Conservation (phyloP, 2,113 vertebrate genomes). For the Gambusia holbrooki region DNA sequence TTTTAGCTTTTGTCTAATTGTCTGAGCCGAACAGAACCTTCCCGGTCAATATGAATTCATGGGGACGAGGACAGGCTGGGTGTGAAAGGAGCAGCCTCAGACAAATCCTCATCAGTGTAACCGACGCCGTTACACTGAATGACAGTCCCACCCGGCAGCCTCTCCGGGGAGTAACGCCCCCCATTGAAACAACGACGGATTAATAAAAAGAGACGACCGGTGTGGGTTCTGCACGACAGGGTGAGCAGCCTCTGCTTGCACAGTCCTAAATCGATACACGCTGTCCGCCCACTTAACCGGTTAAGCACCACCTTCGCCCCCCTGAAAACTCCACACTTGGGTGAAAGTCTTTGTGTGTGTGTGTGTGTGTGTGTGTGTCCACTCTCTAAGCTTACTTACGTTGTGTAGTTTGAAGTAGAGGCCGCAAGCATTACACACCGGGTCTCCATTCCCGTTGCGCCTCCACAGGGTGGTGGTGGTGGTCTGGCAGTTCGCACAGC, state of each 20-base stretch:
- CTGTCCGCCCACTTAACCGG: constrained; percentile 81
- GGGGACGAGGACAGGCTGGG: constrained; percentile 72
- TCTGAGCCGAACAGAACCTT: constrained; percentile 69
- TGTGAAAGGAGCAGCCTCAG: constrained; percentile 77
- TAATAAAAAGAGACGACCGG: constrained; percentile 75
- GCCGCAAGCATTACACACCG: constrained; percentile 98
- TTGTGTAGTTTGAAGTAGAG: constrained; percentile 99
- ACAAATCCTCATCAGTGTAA: constrained; percentile 82
- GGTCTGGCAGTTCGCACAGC: constrained; percentile 99
- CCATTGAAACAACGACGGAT: constrained; percentile 80
- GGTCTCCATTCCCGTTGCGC: constrained; percentile 98
- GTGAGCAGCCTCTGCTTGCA: constrained; percentile 72
- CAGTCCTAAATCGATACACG: constrained; percentile 77
- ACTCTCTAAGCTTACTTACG: constrained; percentile 82
- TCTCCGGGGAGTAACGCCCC: constrained; percentile 82
- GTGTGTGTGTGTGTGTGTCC: not conserved
- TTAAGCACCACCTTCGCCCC: constrained; percentile 42
- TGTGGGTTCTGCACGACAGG: constrained; percentile 79
- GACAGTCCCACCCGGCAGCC: constrained; percentile 77
- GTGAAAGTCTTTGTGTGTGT: not conserved
- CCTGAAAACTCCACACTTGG: constrained; percentile 17
- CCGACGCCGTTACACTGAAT: constrained; percentile 80
- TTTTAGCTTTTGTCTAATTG: constrained; percentile 72
- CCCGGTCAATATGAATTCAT: constrained; percentile 75
- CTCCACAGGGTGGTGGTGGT: constrained; percentile 99